phyloP scores from a whole-genome alignment of 2,797 vertebrate species.

The Spheniscus humboldti region DNA sequence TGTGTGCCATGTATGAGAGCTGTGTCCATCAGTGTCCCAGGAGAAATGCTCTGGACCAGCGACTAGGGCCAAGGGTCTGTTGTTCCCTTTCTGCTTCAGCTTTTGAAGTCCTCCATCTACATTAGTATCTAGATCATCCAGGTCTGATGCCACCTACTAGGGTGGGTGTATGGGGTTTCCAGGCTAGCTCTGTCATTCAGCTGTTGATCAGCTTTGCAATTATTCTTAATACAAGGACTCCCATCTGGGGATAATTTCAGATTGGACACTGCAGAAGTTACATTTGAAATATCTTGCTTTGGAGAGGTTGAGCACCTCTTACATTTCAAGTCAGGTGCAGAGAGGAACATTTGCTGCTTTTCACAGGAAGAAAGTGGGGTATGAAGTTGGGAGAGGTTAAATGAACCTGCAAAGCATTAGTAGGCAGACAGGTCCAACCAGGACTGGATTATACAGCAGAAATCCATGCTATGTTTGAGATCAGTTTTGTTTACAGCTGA shows the following conservation, averaged over 20 bases:
- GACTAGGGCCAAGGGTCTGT: background rate
- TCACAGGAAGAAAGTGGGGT: background rate
- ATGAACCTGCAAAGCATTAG: background rate
- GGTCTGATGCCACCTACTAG: background rate
- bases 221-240: accelerated
- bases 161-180: background rate
- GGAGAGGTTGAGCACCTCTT: background rate
- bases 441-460: background rate
- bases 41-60: background rate
- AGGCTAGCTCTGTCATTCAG: background rate
- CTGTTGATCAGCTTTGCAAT: background rate
- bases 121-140: background rate
- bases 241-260: background rate
- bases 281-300: background rate
- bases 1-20: accelerated
- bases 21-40: background rate
- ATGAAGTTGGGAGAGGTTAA: background rate
- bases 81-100: background rate
- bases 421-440: background rate
- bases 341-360: background rate
- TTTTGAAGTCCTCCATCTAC: background rate
- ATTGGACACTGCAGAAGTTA: background rate
- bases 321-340: background rate
- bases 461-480: background rate
- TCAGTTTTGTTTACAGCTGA: background rate